These are phyloP conservation scores for Hirtodrosophila alboralis DNA, from an alignment of 2,888 invertebrate species.

Conservation along the genomic window DNA sequence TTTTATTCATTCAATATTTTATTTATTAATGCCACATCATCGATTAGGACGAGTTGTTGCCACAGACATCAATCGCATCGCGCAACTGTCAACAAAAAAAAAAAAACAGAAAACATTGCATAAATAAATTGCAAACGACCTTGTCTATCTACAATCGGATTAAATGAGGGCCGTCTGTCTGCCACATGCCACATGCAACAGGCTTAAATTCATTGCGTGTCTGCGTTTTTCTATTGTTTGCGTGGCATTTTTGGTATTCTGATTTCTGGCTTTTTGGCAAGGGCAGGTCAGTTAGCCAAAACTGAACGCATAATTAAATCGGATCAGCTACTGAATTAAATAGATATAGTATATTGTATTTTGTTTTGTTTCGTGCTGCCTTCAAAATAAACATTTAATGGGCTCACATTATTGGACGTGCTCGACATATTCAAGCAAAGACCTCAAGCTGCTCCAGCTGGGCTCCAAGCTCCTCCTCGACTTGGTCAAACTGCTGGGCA, in stretches of 20 bases:
- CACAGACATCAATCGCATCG: too few relatives aligned
- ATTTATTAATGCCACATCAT: conserved; percentile 1
- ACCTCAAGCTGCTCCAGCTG: conserved; percentile 40
- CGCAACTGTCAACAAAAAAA: not conserved
- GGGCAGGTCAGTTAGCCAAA: conserved; percentile 58
- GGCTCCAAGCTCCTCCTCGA: too few relatives aligned
- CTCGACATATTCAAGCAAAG: conserved; percentile 47
- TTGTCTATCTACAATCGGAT: conserved; percentile 33
- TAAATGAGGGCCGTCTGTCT: too few relatives aligned
- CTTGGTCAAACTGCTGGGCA: conserved; percentile 30
- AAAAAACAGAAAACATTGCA: conserved; percentile 27
- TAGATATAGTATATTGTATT: conserved; percentile 4
- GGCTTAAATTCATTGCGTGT: not conserved
- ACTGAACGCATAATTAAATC: conserved; percentile 43
- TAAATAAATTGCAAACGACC: conserved; percentile 35
- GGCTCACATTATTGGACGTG: conserved; percentile 63
- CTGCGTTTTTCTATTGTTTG: too few relatives aligned
- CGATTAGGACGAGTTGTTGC: conserved; percentile 14
- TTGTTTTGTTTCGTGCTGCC: conserved; percentile 37
- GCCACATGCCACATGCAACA: too few relatives aligned
- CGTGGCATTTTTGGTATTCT: conserved; percentile 1
- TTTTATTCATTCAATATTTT: too few relatives aligned
- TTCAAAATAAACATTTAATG: conserved; percentile 63
- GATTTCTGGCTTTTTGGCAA: conserved; percentile 16
- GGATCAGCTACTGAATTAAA: conserved; percentile 35